Conservation (phyloP, 2,113 vertebrate species). For the Capreolus pygargus region DNA sequence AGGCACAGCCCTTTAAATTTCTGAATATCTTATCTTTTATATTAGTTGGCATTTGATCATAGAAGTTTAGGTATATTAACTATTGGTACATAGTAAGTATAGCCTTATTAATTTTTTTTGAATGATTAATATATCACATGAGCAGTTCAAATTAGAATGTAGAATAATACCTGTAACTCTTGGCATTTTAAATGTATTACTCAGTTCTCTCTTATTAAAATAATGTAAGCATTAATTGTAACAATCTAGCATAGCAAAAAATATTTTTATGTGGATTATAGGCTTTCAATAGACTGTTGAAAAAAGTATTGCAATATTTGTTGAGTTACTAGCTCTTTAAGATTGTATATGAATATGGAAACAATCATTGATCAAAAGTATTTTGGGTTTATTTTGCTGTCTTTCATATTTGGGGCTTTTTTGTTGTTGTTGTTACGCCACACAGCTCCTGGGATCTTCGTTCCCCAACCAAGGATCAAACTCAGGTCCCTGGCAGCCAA, state of each 20-base stretch:
- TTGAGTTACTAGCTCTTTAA: neutral
- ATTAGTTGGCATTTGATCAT: neutral
- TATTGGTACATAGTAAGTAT: neutral
- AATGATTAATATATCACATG: neutral
- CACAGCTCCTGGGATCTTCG: neutral
- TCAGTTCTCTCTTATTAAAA: neutral
- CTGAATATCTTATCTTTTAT: neutral
- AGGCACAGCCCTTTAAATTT: neutral
- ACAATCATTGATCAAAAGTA: neutral
- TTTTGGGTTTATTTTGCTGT: neutral
- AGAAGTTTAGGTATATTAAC: neutral
- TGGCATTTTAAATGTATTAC: neutral
- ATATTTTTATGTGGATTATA: neutral
- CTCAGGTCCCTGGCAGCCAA: neutral
- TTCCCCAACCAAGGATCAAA: neutral
- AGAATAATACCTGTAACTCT: neutral
- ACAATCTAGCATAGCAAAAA: neutral
- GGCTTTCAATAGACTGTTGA: neutral
- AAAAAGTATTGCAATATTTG: neutral
- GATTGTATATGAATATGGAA: neutral
- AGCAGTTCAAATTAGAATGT: slow-evolving; percentile 5
- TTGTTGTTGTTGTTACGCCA: neutral
- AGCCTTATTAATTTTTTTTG: neutral
- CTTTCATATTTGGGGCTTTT: neutral
- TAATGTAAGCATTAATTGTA: neutral